Evolutionary conservation across 2,888 invertebrate species (phyloP).

Genomic region (Amblyteles armatorius): DNA sequence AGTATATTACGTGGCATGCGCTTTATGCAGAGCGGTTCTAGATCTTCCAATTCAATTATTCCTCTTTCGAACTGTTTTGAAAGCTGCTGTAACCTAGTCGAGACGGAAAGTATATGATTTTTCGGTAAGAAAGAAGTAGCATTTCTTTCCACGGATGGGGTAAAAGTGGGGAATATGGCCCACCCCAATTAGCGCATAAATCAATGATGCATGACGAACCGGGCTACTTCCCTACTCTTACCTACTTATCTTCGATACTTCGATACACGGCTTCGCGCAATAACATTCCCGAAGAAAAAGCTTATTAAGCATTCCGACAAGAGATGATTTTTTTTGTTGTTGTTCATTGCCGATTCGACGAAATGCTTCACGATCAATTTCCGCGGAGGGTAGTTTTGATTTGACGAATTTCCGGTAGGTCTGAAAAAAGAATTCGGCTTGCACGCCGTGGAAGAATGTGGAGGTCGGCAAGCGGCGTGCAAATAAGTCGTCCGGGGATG

Average conservation of each 20-base stretch:
- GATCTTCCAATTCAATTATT: no score
- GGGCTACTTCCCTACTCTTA: not conserved
- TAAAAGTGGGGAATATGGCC: no score
- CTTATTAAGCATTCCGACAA: not conserved
- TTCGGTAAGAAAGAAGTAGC: no score
- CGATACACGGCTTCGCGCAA: not conserved
- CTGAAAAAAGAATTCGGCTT: conserved; percentile 12
- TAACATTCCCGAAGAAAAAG: not conserved
- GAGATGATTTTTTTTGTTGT: not conserved
- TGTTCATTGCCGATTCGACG: not conserved
- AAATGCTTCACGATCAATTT: conserved; percentile 1
- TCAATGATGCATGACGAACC: no score
- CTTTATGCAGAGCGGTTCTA: no score
- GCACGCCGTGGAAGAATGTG: conserved; percentile 7
- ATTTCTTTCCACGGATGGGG: no score
- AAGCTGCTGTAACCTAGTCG: no score
- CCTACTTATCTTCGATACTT: no score
- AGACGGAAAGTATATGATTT: no score
- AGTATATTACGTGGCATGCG: no score
- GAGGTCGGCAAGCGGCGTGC: conserved; percentile 70
- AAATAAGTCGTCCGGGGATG: conserved; percentile 77
- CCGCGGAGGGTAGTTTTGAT: not conserved
- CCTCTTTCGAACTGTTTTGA: no score
- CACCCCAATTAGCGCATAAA: no score
- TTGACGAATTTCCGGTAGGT: not conserved